Evolutionary conservation across 1,140 invertebrate genomes (phyloP).

Genomic region (Anastrepha ludens): DNA sequence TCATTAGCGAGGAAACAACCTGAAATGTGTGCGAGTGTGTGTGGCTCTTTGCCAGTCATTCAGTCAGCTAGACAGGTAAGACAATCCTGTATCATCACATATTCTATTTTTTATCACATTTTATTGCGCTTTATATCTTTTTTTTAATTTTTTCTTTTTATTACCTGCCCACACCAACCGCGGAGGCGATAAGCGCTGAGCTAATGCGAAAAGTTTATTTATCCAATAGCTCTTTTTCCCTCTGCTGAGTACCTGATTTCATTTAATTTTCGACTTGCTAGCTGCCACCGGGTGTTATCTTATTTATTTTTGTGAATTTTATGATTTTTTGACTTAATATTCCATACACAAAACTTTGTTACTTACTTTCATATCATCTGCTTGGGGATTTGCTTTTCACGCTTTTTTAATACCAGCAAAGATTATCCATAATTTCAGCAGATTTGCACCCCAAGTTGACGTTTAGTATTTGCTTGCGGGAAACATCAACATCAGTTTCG

Average conservation of each 20-base stretch:
- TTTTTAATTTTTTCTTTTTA: neutral
- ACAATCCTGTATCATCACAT: neutral
- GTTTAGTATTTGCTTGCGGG: neutral
- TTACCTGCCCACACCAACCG: neutral
- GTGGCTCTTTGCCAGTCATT: neutral
- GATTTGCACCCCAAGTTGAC: neutral
- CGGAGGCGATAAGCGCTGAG: neutral
- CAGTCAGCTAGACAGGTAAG: neutral
- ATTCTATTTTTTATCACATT: neutral
- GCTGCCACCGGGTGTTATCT: too few relatives aligned
- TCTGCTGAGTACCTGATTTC: neutral
- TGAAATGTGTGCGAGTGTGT: neutral
- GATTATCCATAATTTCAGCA: neutral
- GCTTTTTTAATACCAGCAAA: neutral
- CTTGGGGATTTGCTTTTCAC: neutral
- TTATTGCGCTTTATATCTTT: conserved; percentile 13
- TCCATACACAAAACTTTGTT: neutral
- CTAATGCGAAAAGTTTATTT: conserved; percentile 21
- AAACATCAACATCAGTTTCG: neutral
- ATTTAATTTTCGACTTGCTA: neutral
- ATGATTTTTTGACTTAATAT: neutral
- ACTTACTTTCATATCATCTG: neutral
- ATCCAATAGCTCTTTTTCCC: neutral
- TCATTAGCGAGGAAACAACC: neutral
- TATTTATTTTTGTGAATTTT: too few relatives aligned